phyloP scores from a whole-genome alignment of 2,888 invertebrate species.

The Caenorhabditis angaria region DNA sequence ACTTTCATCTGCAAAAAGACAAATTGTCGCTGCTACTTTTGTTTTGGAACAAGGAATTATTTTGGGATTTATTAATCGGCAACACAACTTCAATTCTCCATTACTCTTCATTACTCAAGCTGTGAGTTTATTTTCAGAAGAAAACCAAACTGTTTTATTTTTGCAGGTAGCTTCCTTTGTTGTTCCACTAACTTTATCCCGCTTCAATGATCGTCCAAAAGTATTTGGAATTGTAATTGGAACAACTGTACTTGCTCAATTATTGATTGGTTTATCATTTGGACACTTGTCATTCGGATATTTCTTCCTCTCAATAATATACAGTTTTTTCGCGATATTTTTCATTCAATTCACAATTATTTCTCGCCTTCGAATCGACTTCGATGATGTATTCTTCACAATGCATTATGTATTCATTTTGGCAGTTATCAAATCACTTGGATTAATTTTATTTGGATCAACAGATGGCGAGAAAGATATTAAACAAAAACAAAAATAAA shows the following conservation, averaged over 20 bases:
- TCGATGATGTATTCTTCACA: slow-evolving; percentile 24
- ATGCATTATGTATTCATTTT: slow-evolving; percentile 34
- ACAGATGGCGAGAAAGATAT: neutral
- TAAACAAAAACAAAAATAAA: neutral
- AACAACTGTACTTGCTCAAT: slow-evolving; percentile 10
- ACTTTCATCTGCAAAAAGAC: neutral
- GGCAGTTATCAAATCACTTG: slow-evolving; percentile 24
- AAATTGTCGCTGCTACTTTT: slow-evolving; percentile 15
- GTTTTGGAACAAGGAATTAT: slow-evolving; percentile 20
- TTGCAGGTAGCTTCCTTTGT: slow-evolving; percentile 25
- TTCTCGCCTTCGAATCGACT: slow-evolving; percentile 15
- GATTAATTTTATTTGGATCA: slow-evolving; percentile 17
- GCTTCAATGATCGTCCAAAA: slow-evolving; percentile 13
- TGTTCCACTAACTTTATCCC: slow-evolving; percentile 11
- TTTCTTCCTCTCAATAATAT: slow-evolving; percentile 15
- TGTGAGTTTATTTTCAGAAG: too few species aligned
- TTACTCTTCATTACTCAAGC: slow-evolving; percentile 12
- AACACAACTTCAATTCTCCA: slow-evolving; percentile 15
- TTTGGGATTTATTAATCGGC: slow-evolving; percentile 26
- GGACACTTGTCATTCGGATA: slow-evolving; percentile 10
- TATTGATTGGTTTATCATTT: slow-evolving; percentile 6
- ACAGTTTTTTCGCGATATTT: slow-evolving; percentile 13
- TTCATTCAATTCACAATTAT: slow-evolving; percentile 24
- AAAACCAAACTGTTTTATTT: too few species aligned
- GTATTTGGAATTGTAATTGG: slow-evolving; percentile 12